Evolutionary conservation across 1,140 invertebrate species (phyloP).

Genomic region (Drosophila santomea): DNA sequence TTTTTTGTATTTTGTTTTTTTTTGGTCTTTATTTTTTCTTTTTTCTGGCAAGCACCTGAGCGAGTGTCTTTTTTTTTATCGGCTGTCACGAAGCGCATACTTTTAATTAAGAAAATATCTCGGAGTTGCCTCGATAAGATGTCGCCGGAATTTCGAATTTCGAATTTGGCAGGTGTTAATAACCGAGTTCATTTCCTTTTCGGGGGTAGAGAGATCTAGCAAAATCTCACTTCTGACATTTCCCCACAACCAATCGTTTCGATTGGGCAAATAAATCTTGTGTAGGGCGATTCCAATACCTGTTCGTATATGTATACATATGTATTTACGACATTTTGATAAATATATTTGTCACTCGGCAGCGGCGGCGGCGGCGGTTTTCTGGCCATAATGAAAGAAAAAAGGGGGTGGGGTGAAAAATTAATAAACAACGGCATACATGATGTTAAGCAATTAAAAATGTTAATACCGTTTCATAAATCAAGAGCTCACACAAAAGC

Average conservation of each 20-base stretch:
- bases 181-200: slow-evolving; percentile 9
- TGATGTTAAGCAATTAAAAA: slow-evolving; percentile 84
- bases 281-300: slow-evolving; percentile 45
- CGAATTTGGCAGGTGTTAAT: slow-evolving; percentile 51
- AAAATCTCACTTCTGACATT: slow-evolving; percentile 36
- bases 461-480: slow-evolving; percentile 84
- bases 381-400: slow-evolving; percentile 3
- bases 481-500: slow-evolving; percentile 71
- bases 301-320: slow-evolving; percentile 35
- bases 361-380: slow-evolving; percentile 17
- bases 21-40: not conserved
- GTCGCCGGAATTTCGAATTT: slow-evolving; percentile 38
- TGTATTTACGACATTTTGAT: slow-evolving; percentile 66
- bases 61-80: slow-evolving; percentile 61
- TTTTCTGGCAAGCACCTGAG: slow-evolving; percentile 54
- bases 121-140: slow-evolving; percentile 57
- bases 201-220: slow-evolving; percentile 15
- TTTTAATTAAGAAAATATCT: slow-evolving; percentile 81
- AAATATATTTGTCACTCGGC: slow-evolving; percentile 81
- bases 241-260: slow-evolving; percentile 2
- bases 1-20: not conserved
- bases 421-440: slow-evolving; percentile 84
- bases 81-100: slow-evolving; percentile 51
- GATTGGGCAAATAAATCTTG: slow-evolving; percentile 54
- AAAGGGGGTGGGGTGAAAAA: slow-evolving; percentile 62